Percentiles rank a stretch among this genome's conserved stretches.
These are phyloP conservation scores for Apogon hyalosoma DNA, from an alignment of 2,797 vertebrate genomes.

Conservation along the genomic window DNA sequence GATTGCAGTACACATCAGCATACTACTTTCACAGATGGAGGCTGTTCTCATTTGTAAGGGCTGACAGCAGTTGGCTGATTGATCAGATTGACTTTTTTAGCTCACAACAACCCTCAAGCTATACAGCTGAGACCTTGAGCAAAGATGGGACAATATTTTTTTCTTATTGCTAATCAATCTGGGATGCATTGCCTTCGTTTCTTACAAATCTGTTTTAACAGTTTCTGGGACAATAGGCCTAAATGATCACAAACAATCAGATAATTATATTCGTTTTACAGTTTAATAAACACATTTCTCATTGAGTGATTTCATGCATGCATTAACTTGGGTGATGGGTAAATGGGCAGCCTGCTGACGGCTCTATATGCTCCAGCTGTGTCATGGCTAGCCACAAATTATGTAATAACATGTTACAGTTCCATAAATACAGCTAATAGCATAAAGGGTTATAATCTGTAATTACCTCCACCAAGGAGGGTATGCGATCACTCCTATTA, in stretches of 20 bases:
- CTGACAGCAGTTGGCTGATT: constrained; percentile 66
- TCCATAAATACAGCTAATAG: too few species aligned
- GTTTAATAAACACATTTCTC: neutral
- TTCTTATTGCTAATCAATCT: constrained; percentile 22
- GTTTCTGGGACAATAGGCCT: neutral
- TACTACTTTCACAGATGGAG: constrained; percentile 48
- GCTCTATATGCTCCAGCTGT: neutral
- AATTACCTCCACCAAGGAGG: too few species aligned
- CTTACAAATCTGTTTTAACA: too few species aligned
- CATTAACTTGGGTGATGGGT: neutral
- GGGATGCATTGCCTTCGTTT: neutral
- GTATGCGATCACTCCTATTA: too few species aligned
- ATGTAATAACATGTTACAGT: too few species aligned
- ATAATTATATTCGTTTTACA: neutral
- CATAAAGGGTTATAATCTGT: too few species aligned
- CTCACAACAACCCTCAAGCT: constrained; percentile 45
- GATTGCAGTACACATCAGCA: constrained; percentile 29
- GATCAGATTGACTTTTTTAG: constrained; percentile 72
- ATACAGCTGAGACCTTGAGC: constrained; percentile 38
- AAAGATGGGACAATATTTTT: constrained; percentile 20
- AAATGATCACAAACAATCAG: neutral
- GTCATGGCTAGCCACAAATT: too few species aligned
- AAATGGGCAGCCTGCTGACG: neutral
- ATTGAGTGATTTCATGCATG: neutral
- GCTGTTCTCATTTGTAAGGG: constrained; percentile 51